A percentile compares a stretch with the other conserved stretches of the same genome.
These are phyloP conservation scores for Cyprinodon variegatus DNA, from an alignment of 2,113 vertebrate genomes.

Conservation along the genomic window DNA sequence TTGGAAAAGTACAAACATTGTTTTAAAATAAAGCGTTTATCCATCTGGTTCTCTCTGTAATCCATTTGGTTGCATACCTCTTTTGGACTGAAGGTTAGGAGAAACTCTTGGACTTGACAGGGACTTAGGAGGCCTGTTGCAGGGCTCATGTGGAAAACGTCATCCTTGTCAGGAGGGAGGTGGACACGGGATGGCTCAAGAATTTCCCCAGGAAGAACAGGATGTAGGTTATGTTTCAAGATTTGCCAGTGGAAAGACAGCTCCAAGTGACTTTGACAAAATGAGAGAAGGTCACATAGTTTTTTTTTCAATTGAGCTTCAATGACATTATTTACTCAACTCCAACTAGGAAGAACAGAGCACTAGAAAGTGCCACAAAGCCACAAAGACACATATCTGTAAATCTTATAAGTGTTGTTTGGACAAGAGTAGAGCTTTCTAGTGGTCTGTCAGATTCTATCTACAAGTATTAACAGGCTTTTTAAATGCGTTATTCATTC, in stretches of 20 bases:
- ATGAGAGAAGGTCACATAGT: background rate
- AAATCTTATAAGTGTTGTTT: no score
- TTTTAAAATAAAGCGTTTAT: background rate
- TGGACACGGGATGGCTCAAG: constrained; percentile 62
- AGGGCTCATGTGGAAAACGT: constrained; percentile 85
- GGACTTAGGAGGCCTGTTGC: constrained; percentile 79
- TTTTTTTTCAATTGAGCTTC: no score
- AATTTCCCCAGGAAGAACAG: constrained; percentile 67
- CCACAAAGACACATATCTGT: no score
- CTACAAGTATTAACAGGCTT: no score
- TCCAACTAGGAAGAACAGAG: no score
- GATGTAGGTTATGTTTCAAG: constrained; percentile 83
- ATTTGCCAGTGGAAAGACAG: constrained; percentile 91
- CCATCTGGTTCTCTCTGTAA: background rate
- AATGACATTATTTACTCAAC: no score
- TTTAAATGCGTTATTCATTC: no score
- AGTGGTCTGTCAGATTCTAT: no score
- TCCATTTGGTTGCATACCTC: constrained; percentile 76
- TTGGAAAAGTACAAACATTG: constrained; percentile 62
- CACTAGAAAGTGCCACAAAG: no score
- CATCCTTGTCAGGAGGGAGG: constrained; percentile 70
- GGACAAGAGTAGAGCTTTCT: no score
- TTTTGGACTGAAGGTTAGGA: constrained; percentile 83
- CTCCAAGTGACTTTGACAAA: constrained; percentile 82
- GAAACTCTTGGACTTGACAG: constrained; percentile 81